Base-by-base conservation (phyloP, 1,140 invertebrate species). In the Bombus waltoni region DNA sequence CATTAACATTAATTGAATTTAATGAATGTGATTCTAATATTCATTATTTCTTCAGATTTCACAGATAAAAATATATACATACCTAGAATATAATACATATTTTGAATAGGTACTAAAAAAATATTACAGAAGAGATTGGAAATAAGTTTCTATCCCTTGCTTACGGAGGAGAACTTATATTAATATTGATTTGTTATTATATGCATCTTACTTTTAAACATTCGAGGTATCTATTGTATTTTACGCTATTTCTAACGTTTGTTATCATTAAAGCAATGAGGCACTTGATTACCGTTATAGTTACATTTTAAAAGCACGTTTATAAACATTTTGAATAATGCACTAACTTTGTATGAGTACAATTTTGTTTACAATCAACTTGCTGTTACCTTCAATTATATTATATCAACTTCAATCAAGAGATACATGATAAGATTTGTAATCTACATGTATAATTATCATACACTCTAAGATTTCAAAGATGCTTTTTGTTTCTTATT, bases 261-360 rank as follows among this genome's bases (percentile, higher is more conserved):
- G 15, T 42, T 35, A 3, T 44, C n/a, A 28, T 44, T 57, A 53
- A 68, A 35, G n/a, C 44, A 15, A 59, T 40, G 53, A 88, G 87
- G 87, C 87, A 88, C 87, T 88, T 88, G 77, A 82, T 88, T 74
- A 78, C 1, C 47, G 15, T 76, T 8, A 72, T 77, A 81, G 10
- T 53, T 53, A 80, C 42, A 80, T n/a, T 62, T 73, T 65, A 22
- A 44, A 65, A 66, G 38, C n/a, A 68, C 15, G 53, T 76, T 83
- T 62, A 83, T 66, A 83, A 76, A 76, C 35, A 22, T 53, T 65
- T 73, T 2, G 22, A 74, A 74, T n/a, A 15, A 76, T 22, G 10
- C 38, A 25, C n/a, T 59, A 72, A 32, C 3, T 68, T 68, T 40
- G 28, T 59, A 28, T 18, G 3, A n/a, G 44, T 62, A 40, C 9